Evolutionary conservation across 2,888 invertebrate genomes (phyloP).

Genomic region (Cecidostiba fungosa): DNA sequence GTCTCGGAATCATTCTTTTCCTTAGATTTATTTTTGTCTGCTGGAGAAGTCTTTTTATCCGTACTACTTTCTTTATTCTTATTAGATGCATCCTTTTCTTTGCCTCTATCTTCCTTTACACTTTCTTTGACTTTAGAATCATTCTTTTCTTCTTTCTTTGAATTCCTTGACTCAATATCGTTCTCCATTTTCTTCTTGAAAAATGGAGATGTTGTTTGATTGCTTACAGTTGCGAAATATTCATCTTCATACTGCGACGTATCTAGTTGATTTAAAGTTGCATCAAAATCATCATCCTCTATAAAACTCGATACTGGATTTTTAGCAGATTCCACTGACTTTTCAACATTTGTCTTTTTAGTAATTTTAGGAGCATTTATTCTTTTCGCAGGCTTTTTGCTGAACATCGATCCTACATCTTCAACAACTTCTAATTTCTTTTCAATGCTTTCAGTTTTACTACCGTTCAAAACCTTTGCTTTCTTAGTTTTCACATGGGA

Average conservation of each 20-base stretch:
- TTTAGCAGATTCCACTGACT: background rate
- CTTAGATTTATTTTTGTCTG: conserved; percentile 53
- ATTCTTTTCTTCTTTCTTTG: conserved; percentile 35
- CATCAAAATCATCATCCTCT: conserved; percentile 87
- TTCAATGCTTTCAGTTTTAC: conserved; percentile 71
- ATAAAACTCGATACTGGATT: conserved; percentile 80
- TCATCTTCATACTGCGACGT: conserved; percentile 77
- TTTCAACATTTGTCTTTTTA: conserved; percentile 38
- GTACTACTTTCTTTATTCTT: conserved; percentile 44
- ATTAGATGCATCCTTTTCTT: conserved; percentile 9
- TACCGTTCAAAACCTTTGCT: conserved; percentile 66
- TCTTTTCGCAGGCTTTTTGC: conserved; percentile 83
- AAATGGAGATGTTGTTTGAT: background rate
- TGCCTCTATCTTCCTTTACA: conserved; percentile 67
- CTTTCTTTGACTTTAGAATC: conserved; percentile 61
- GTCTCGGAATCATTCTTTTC: conserved; percentile 43
- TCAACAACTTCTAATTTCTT: conserved; percentile 77
- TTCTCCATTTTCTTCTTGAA: conserved; percentile 33
- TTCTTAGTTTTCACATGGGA: conserved; percentile 75
- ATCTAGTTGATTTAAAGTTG: conserved; percentile 85
- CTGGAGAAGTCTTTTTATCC: background rate
- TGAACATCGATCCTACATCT: conserved; percentile 83
- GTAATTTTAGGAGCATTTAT: conserved; percentile 80
- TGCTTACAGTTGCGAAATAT: conserved; percentile 72
- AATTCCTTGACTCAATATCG: conserved; percentile 37